A percentile compares a stretch with the other conserved stretches of the same genome.
phyloP scores from a whole-genome alignment of 2,113 vertebrate species.

The Paradoxurus hermaphroditus region DNA sequence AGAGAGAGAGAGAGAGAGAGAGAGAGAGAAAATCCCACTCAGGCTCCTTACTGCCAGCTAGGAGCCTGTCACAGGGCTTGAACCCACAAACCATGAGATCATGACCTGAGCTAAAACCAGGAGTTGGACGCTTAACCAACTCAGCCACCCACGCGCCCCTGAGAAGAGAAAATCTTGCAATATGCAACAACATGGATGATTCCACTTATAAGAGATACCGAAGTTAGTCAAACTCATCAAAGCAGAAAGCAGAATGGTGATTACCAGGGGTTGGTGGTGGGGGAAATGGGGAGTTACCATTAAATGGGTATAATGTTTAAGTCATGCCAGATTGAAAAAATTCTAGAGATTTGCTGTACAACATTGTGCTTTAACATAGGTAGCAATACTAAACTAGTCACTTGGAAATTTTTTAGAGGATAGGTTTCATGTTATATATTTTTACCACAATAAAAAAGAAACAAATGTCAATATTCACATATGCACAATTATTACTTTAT shows the following conservation, averaged over 20 bases:
- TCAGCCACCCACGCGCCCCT: too few relatives aligned
- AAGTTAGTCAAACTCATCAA: not conserved
- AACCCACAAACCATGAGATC: too few relatives aligned
- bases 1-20: too few relatives aligned
- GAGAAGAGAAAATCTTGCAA: not conserved
- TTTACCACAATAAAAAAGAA: not conserved
- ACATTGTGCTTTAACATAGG: not conserved
- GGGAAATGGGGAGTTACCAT: not conserved
- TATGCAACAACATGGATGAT: not conserved
- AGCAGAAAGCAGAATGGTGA: not conserved
- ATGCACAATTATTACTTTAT: not conserved
- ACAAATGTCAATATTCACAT: not conserved
- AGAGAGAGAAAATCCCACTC: too few relatives aligned
- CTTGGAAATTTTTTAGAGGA: not conserved
- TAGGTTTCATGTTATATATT: not conserved
- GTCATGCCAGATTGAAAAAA: not conserved
- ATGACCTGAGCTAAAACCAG: too few relatives aligned
- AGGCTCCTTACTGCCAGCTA: too few relatives aligned
- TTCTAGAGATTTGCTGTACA: not conserved
- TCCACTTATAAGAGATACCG: not conserved
- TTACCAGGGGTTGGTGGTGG: not conserved
- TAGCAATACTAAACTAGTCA: not conserved
- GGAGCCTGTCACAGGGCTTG: too few relatives aligned
- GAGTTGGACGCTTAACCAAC: too few relatives aligned
- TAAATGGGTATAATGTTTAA: not conserved